A percentile compares a stretch with the other conserved stretches of the same genome.
These are phyloP conservation scores for Amphipoea oculea DNA, from an alignment of 2,888 invertebrate genomes.

Conservation along the genomic window DNA sequence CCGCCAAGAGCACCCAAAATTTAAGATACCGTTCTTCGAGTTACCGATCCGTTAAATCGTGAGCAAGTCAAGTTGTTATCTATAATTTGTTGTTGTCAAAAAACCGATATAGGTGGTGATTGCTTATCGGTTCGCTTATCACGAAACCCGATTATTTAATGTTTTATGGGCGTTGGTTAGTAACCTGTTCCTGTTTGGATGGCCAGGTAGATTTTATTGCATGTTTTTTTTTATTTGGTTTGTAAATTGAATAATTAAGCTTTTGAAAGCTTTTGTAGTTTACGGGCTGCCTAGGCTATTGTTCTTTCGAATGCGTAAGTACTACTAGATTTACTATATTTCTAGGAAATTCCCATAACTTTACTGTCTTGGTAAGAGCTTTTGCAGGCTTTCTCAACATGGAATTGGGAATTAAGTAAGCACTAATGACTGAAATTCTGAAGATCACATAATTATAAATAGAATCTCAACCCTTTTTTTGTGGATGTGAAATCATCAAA, in stretches of 20 bases:
- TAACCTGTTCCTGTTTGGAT: conserved; percentile 51
- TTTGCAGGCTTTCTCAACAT: neutral
- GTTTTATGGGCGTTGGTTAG: conserved; percentile 30
- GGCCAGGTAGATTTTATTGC: conserved; percentile 15
- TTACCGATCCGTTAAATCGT: conserved; percentile 2
- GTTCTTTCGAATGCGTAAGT: conserved; percentile 2
- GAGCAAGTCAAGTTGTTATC: conserved; percentile 30
- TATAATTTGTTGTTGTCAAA: conserved; percentile 55
- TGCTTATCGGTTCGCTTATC: conserved; percentile 46
- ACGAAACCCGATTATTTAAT: conserved; percentile 32
- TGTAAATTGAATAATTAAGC: neutral
- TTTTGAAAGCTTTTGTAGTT: neutral
- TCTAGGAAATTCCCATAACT: neutral
- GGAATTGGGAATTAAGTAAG: neutral
- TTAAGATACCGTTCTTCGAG: neutral
- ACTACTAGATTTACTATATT: conserved; percentile 4
- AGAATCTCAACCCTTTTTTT: neutral
- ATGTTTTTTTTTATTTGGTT: neutral
- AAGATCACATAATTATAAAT: neutral
- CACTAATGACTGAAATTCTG: neutral
- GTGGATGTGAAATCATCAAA: too few relatives aligned
- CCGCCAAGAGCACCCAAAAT: too few relatives aligned
- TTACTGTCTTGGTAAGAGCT: neutral
- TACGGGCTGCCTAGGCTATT: neutral
- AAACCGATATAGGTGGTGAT: conserved; percentile 42